A percentile compares a stretch with the other conserved stretches of the same genome.
phyloP scores from a whole-genome alignment of 1,140 invertebrate species.

The Drosophila melanogaster region DNA sequence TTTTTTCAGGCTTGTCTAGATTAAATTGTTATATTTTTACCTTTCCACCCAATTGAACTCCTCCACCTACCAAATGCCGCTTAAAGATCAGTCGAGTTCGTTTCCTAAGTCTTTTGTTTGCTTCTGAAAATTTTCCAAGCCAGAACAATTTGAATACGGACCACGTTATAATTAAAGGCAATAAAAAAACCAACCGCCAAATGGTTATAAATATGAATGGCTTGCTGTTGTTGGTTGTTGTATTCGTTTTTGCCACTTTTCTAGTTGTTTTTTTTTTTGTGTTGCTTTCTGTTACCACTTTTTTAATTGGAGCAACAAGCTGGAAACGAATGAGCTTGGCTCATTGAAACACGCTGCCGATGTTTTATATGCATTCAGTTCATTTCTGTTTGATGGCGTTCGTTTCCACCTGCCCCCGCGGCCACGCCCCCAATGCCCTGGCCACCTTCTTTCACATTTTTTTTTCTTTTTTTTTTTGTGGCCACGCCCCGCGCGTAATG shows the following conservation, averaged over 20 bases:
- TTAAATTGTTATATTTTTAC: not conserved
- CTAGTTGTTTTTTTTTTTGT: constrained; percentile 19
- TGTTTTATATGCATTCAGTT: constrained; percentile 29
- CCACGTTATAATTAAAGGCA: constrained; percentile 53
- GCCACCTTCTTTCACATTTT: not conserved
- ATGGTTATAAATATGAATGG: constrained; percentile 47
- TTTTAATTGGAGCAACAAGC: constrained; percentile 48
- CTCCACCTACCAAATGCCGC: not conserved
- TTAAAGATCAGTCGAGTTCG: constrained; percentile 39
- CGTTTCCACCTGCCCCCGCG: constrained; percentile 24
- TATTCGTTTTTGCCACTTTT: constrained; percentile 44
- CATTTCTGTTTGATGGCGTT: constrained; percentile 8
- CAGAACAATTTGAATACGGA: constrained; percentile 36
- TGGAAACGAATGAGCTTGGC: constrained; percentile 24
- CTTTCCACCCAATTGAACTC: no score
- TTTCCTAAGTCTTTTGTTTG: constrained; percentile 46
- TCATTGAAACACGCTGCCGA: constrained; percentile 12
- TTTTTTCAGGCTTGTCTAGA: not conserved
- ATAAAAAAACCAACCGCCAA: constrained; percentile 47
- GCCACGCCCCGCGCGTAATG: constrained; percentile 45
- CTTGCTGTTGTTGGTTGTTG: constrained; percentile 5
- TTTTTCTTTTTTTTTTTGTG: not conserved
- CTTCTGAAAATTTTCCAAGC: constrained; percentile 38
- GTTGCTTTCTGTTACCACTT: constrained; percentile 19
- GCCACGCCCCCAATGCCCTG: constrained; percentile 10